Evolutionary conservation across 2,888 invertebrate species (phyloP).

Genomic region (Yponomeuta sedellus): DNA sequence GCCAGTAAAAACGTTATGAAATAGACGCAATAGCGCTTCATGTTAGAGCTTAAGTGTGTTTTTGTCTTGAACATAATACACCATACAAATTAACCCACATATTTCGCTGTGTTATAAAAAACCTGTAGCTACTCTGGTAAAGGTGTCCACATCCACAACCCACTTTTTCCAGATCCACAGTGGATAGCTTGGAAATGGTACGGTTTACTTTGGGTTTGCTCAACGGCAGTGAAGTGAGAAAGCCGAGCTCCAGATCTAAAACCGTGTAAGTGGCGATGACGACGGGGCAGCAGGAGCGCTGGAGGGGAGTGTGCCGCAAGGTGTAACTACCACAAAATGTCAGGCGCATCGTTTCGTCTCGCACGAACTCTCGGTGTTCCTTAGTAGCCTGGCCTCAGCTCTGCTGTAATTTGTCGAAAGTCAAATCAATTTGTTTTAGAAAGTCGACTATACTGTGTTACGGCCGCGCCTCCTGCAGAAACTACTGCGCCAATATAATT

Average conservation of each 20-base stretch:
- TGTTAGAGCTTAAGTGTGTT: not conserved
- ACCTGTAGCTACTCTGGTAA: not conserved
- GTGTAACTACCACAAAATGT: slow-evolving; percentile 37
- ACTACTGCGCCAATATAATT: slow-evolving; percentile 31
- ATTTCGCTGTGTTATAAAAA: not conserved
- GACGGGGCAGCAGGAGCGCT: not conserved
- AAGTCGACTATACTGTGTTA: slow-evolving; percentile 51
- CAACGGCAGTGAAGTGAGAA: not conserved
- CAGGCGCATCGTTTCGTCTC: slow-evolving; percentile 44
- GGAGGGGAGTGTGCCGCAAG: slow-evolving; percentile 11
- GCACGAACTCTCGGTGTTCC: slow-evolving; percentile 22
- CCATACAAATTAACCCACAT: not conserved
- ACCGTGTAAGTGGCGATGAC: not conserved
- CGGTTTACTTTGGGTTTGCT: not conserved
- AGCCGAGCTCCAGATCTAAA: not conserved
- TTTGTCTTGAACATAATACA: not conserved
- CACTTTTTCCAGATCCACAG: too few species aligned
- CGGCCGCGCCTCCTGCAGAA: slow-evolving; percentile 40
- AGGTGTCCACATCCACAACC: too few species aligned
- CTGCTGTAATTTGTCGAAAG: slow-evolving; percentile 65
- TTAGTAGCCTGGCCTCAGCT: slow-evolving; percentile 21
- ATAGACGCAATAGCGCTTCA: not conserved
- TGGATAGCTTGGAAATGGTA: not conserved
- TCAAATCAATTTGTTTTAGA: slow-evolving; percentile 71
- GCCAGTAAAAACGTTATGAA: not conserved